phyloP scores from a whole-genome alignment of 2,113 vertebrate genomes.

The Eulemur rufifrons region DNA sequence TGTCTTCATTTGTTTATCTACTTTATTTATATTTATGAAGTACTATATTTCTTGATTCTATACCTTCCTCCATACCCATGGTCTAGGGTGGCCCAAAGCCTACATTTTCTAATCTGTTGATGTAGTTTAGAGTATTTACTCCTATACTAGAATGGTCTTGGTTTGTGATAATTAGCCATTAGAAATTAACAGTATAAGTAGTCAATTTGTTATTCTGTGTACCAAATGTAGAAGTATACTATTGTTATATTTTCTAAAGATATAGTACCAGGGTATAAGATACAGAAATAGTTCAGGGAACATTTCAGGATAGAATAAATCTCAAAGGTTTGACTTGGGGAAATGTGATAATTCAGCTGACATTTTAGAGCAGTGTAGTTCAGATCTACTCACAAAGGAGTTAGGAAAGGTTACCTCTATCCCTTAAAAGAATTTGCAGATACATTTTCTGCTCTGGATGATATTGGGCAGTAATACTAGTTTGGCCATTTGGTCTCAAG shows the following conservation, averaged over 20 bases:
- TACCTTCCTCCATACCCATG: not conserved
- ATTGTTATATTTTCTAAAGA: not conserved
- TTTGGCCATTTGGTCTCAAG: not conserved
- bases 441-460: not conserved
- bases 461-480: not conserved
- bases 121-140: constrained; percentile 2
- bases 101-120: constrained; percentile 11
- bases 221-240: not conserved
- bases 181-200: constrained; percentile 7
- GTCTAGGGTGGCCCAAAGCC: not conserved
- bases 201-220: constrained; percentile 6
- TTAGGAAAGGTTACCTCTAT: not conserved
- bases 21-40: constrained; percentile 23
- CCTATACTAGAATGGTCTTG: not conserved
- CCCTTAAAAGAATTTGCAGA: not conserved
- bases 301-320: constrained; percentile 4
- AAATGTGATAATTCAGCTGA: not conserved
- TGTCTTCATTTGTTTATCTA: not conserved
- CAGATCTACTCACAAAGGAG: not conserved
- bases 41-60: not conserved
- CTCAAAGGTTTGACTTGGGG: not conserved
- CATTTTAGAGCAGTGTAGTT: constrained; percentile 1
- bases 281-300: not conserved
- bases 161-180: not conserved
- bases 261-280: not conserved